Base-by-base conservation (phyloP, 37 sponge, comb jelly and placozoan species). In the Theonella swinhoei region DNA sequence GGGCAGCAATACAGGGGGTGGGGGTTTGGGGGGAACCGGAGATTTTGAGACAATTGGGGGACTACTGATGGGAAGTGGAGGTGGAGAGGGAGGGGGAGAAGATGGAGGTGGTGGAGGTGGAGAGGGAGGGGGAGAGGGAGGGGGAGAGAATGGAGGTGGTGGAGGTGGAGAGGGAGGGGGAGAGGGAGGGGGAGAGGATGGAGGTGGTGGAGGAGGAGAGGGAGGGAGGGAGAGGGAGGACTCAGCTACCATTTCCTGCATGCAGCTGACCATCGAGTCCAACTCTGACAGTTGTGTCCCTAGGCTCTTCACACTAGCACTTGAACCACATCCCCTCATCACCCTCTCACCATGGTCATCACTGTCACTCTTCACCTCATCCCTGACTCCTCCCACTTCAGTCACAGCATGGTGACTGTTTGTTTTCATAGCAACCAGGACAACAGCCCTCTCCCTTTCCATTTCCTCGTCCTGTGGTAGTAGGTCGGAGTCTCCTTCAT, bases 231-330 rank as follows among this genome's bases (percentile, higher is more conserved):
- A n/a, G 8, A 17, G 22, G 2, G 28, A 25, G 3, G 64, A 74
- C 22, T 73, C 68, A 5, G 63, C 68, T 3, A 84, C 38, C 37
- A 85, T 28, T 7, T 66, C 59, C 22, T 40, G 35, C 11, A 85
- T 39, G 2, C 34, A 33, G 26, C 72, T 37, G 63, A 85, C 70
- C 39, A 85, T 58, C 32, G 2, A 59, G 39, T 85, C 85, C 54
- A 85, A 34, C 33, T 76, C 78, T 35, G 69, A 68, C 35, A 85
- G 64, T 24, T 82, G 58, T 33, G 71, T 58, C 24, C 62, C 61
- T 23, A 66, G 25, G 22, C 76, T 60, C 39, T 37, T 37, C 8
- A n/a, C n/a, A n/a, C n/a, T n/a, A n/a, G n/a, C n/a, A n/a, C n/a
- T n/a, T n/a, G n/a, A n/a, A n/a, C n/a, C n/a, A n/a, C n/a, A n/a